Conservation (phyloP, 2,797 vertebrate species). For the Oryzias sinensis region DNA sequence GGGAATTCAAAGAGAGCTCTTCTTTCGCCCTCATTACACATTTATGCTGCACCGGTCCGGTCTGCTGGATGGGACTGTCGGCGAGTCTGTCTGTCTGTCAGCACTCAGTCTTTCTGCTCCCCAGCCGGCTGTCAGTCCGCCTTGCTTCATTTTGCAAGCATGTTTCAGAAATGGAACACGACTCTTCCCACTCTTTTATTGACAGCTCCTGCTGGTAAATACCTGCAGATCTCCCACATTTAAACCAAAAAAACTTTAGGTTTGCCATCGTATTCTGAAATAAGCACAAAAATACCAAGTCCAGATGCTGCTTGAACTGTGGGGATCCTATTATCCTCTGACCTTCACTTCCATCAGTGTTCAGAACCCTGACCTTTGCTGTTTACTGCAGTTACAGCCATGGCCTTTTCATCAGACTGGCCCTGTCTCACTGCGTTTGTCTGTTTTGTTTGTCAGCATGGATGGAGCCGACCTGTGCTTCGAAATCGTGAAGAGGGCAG, state of each 20-base stretch:
- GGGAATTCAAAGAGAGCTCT: no score
- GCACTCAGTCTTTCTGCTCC: background rate
- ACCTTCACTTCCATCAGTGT: background rate
- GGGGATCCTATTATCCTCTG: constrained; percentile 9
- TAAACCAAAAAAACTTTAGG: background rate
- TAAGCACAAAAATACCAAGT: background rate
- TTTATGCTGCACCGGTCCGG: no score
- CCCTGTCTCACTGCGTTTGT: constrained; percentile 1
- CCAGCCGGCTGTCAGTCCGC: background rate
- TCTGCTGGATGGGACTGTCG: no score
- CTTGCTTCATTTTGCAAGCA: background rate
- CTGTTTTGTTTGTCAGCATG: constrained; percentile 65
- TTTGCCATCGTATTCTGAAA: background rate
- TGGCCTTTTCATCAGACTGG: constrained; percentile 36
- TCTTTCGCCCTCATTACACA: no score
- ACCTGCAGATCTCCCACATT: background rate
- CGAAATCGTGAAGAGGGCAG: constrained; percentile 97
- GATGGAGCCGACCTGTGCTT: constrained; percentile 97
- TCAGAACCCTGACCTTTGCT: constrained; percentile 38
- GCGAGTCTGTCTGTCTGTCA: background rate
- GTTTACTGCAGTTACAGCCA: constrained; percentile 6
- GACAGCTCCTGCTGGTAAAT: background rate
- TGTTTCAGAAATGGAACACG: background rate
- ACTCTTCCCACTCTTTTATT: background rate
- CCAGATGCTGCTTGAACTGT: background rate